A percentile compares a stretch with the other conserved stretches of the same genome.
These are phyloP conservation scores for Gymnocypris eckloni DNA, from an alignment of 2,797 vertebrate species.

Conservation along the genomic window DNA sequence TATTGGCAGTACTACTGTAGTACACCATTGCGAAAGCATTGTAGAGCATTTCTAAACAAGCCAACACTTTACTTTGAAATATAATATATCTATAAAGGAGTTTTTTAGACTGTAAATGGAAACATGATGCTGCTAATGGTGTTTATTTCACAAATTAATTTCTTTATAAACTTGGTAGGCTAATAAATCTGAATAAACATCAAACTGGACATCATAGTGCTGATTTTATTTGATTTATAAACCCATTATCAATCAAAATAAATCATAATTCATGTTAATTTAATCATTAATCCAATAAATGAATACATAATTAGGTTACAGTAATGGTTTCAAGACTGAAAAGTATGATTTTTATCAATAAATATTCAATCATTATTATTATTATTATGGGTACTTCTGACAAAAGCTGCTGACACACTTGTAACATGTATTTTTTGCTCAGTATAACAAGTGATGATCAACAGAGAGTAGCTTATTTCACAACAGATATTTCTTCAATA, in stretches of 20 bases:
- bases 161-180: not conserved
- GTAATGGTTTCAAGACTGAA: not conserved
- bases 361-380: not conserved
- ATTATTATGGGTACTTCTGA: not conserved
- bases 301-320: not conserved
- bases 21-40: not conserved
- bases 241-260: too few relatives aligned
- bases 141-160: not conserved
- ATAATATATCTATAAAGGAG: too few relatives aligned
- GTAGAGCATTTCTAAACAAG: not conserved
- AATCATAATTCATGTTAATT: not conserved
- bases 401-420: not conserved
- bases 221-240: constrained; percentile 6
- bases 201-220: not conserved
- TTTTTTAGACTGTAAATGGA: not conserved
- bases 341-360: not conserved
- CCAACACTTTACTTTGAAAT: not conserved
- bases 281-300: not conserved
- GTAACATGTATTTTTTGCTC: not conserved
- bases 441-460: not conserved
- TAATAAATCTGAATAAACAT: not conserved
- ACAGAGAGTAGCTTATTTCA: not conserved
- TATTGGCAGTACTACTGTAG: not conserved
- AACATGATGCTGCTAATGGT: not conserved
- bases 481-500: not conserved